These are phyloP conservation scores for Papilio helenus DNA, from an alignment of 1,140 invertebrate species.

Conservation along the genomic window DNA sequence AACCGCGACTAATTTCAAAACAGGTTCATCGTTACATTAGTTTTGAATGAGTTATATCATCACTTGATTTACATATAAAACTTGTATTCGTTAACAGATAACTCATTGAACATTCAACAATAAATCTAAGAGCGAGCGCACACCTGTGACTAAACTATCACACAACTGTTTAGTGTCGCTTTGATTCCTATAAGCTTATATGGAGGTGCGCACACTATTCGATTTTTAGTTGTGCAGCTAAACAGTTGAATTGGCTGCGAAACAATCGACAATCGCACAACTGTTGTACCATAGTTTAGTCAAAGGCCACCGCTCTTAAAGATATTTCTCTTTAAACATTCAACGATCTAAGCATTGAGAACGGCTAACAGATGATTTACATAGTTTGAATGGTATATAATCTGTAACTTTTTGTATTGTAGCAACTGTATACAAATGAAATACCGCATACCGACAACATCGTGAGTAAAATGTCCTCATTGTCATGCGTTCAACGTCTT, in stretches of 20 bases:
- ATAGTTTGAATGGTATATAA: neutral
- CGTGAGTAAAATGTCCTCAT: slow-evolving; percentile 14
- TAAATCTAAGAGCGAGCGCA: too few species aligned
- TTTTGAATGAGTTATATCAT: neutral
- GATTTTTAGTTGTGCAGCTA: too few species aligned
- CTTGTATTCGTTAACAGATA: neutral
- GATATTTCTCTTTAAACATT: neutral
- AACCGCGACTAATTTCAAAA: neutral
- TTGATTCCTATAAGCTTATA: too few species aligned
- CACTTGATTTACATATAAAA: neutral
- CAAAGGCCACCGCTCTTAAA: too few species aligned
- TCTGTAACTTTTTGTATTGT: neutral
- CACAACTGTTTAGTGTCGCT: too few species aligned
- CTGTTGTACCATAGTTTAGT: too few species aligned
- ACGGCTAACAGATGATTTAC: neutral
- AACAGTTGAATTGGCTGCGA: too few species aligned
- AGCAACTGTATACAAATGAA: neutral
- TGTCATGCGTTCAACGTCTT: neutral
- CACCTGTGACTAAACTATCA: too few species aligned
- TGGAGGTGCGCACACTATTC: too few species aligned
- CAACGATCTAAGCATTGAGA: neutral
- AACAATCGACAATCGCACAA: too few species aligned
- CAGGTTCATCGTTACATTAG: neutral
- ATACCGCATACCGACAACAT: neutral
- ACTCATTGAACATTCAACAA: too few species aligned